Evolutionary conservation across 2,888 invertebrate species (phyloP), one percentile per base, ranked within the genome.

Genomic region (Drosophila subquinaria): DNA sequence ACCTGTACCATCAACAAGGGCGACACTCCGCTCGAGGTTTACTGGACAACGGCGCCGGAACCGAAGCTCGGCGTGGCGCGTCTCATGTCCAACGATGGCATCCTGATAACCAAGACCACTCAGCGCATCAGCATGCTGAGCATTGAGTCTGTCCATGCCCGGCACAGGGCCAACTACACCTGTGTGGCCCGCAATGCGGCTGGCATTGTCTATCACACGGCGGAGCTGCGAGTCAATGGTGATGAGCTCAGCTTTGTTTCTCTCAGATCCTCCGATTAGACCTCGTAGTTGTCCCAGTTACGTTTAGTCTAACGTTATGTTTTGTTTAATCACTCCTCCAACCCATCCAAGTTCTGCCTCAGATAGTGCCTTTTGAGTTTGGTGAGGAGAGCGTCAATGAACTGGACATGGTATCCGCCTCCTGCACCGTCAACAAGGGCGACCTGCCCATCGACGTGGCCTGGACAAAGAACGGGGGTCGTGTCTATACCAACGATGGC

Each of bases 381-480:
- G 96, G 96, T 76, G 94, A 94, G 74, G 95, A 95, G 74, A 94
- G 95, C 56, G 94, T 95, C 63, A 95, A 96, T 90, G 95, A 95
- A 76, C 95, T 95, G 81, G 96, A 96, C 86, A 94, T 95, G 93
- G 94, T 95, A 13, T 95, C 95, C 38, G 94, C 95, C 20, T 94
- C 95, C 60, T 97, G 97, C 91, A 94, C 95, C 51, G 95, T 96
- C 17, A 95, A 94, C 80, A 96, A 96, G 92, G 97, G 97, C 43
- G 97, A 97, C 92, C 92, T 95, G 79, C 97, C 97, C 36, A 94
- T 97, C 75, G 94, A 94, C 82, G 96, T 97, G 69, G 94, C 94
- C 50, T 97, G 97, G 97, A 95, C 94, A 0, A 94, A 94, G 76
- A 94, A 94, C 84, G 94, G 94, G 57, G 90, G 90, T 47, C 92